These are phyloP conservation scores for Zaprionus lachaisei DNA, from an alignment of 1,140 invertebrate genomes.

Conservation along the genomic window DNA sequence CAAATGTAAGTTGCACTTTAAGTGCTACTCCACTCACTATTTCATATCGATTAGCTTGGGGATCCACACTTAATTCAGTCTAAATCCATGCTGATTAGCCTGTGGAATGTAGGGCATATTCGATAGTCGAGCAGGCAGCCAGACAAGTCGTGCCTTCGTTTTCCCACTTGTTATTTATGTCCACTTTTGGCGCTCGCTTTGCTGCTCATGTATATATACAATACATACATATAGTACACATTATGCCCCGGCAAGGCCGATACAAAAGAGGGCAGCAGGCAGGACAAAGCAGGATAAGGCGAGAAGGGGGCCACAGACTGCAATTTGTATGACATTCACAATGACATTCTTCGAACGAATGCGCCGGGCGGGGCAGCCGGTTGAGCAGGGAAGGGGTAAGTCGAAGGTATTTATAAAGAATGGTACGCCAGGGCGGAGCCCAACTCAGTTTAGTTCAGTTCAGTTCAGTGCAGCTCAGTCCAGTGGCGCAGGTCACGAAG, in stretches of 20 bases:
- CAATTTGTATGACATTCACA: conserved; percentile 74
- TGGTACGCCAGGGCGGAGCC: conserved; percentile 18
- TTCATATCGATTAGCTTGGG: not conserved
- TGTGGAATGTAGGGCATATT: conserved; percentile 1
- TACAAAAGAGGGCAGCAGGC: not conserved
- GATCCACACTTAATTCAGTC: too few species aligned
- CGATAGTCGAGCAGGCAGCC: not conserved
- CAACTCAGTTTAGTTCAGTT: not conserved
- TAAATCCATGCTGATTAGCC: not conserved
- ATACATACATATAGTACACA: not conserved
- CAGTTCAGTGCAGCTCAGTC: conserved; percentile 7
- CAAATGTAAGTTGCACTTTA: not conserved
- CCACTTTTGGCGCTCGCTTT: not conserved
- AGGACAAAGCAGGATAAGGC: too few species aligned
- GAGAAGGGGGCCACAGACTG: conserved; percentile 13
- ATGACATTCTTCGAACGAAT: conserved; percentile 52
- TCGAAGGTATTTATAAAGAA: conserved; percentile 50
- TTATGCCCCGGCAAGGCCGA: not conserved
- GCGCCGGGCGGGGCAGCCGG: not conserved
- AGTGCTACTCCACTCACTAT: not conserved
- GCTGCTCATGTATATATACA: not conserved
- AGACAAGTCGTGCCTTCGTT: not conserved
- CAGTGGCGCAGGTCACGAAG: conserved; percentile 11
- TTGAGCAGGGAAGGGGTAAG: not conserved
- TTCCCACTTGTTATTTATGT: conserved; percentile 2